Evolutionary conservation across 2,113 vertebrate species (phyloP), one percentile per base, ranked within the genome.

Genomic region (Silurus asotus): DNA sequence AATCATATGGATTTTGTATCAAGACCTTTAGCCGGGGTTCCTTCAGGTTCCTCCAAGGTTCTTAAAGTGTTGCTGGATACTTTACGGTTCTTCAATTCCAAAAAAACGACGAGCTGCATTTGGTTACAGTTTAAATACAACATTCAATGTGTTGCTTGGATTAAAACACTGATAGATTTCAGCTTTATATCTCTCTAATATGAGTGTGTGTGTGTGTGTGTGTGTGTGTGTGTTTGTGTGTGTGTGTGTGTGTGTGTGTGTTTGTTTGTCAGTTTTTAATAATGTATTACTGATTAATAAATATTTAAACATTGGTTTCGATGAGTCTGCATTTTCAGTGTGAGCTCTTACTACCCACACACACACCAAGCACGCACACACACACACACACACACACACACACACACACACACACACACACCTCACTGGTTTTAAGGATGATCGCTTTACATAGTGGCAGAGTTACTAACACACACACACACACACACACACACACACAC

Each of bases 351-450:
- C 51, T 3, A 61, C 25, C 37, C 2, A 28, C 53, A 75, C 72
- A 75, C 72, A 51, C 72, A 75, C 72, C 72, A 75, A 45, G 51
- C 72, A 75, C 78, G 81, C 64, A 76, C 51, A 81, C 70, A 82
- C 61, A 58, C 49, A 67, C 77, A 77, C 78, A 74, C 78, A 74
- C n/a, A 85, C 45, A 56, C 75, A 65, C 61, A 37, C 28, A 37
- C 28, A 37, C 28, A 37, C 28, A 37, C 28, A 1, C 28, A 37
- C 28, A 37, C 2, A 37, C 28, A 37, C 2, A 37, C 28, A 37
- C 28, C 28, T 37, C 28, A 37, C 28, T 37, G 28, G 28, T 37
- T 37, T 37, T 37, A 2, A 37, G 28, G 28, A 37, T 37, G 28
- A 37, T 37, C 28, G 28, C 28, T 6, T 59, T 51, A 58, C 74